These are phyloP conservation scores for Buphagus erythrorhynchus DNA, from an alignment of 2,797 vertebrate species.

Conservation along the genomic window DNA sequence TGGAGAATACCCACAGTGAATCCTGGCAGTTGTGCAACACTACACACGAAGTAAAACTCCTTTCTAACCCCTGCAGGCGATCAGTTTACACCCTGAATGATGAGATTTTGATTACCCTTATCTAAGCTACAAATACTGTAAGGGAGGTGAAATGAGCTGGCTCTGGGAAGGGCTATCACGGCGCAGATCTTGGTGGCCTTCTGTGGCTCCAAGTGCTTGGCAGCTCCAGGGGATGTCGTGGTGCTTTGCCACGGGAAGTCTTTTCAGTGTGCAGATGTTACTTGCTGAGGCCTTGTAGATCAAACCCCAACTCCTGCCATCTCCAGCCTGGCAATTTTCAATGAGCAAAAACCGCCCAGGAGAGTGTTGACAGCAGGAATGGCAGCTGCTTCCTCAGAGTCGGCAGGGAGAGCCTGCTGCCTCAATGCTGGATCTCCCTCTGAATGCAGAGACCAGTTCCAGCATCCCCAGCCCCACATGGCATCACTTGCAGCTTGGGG, in stretches of 20 bases:
- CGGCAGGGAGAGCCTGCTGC: not conserved
- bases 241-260: not conserved
- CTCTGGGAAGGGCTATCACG: not conserved
- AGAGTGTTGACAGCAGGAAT: slow-evolving; percentile 24
- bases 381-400: not conserved
- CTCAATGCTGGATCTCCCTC: not conserved
- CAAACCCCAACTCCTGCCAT: not conserved
- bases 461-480: slow-evolving; percentile 16
- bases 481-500: not conserved
- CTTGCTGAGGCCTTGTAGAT: slow-evolving; percentile 24
- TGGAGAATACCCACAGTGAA: not conserved
- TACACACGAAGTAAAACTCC: slow-evolving; percentile 17
- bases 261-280: slow-evolving; percentile 17
- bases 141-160: not conserved
- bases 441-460: not conserved
- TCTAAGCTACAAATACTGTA: slow-evolving; percentile 38
- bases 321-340: not conserved
- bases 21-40: not conserved
- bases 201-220: not conserved
- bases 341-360: not conserved
- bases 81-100: slow-evolving; percentile 61
- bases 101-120: slow-evolving; percentile 66
- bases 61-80: slow-evolving; percentile 57
- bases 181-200: not conserved
- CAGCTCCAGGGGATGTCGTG: not conserved